phyloP scores from a whole-genome alignment of 2,888 invertebrate genomes.

The Hemicrepidius hirtus region DNA sequence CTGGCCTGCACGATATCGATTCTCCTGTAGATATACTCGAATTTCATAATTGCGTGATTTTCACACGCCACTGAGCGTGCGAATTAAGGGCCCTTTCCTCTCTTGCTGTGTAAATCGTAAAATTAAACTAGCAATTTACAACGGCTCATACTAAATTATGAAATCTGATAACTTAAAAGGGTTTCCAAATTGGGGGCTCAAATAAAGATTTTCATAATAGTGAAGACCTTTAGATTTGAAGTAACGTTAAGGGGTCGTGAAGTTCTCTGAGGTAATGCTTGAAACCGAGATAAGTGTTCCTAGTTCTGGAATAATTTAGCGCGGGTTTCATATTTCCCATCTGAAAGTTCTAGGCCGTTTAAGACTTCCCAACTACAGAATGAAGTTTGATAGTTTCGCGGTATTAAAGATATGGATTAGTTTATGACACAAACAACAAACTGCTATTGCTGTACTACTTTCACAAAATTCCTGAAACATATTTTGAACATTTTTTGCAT shows the following conservation, averaged over 20 bases:
- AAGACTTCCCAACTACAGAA: too few species aligned
- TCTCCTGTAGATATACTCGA: neutral
- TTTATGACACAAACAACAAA: too few species aligned
- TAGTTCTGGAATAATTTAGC: too few species aligned
- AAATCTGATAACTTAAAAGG: conserved; percentile 13
- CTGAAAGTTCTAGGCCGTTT: too few species aligned
- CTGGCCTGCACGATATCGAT: conserved; percentile 10
- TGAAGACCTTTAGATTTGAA: conserved; percentile 12
- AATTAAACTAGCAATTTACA: conserved; percentile 24
- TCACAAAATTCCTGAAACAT: too few species aligned
- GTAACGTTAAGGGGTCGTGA: neutral
- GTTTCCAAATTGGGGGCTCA: neutral
- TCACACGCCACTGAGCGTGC: conserved; percentile 25
- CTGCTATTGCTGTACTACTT: too few species aligned
- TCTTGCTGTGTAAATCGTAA: conserved; percentile 14
- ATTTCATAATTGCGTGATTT: conserved; percentile 26
- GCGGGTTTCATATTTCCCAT: too few species aligned
- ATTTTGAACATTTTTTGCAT: too few species aligned
- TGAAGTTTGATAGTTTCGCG: too few species aligned
- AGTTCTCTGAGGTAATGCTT: conserved; percentile 6
- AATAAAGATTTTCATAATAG: conserved; percentile 10
- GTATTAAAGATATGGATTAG: too few species aligned
- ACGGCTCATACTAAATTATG: conserved; percentile 8
- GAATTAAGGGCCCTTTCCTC: conserved; percentile 24
- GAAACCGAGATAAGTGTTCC: conserved; percentile 15